Percentiles rank a stretch among this genome's conserved stretches.
These are phyloP conservation scores for Semnornis frantzii DNA, from an alignment of 2,113 vertebrate genomes.

Conservation along the genomic window DNA sequence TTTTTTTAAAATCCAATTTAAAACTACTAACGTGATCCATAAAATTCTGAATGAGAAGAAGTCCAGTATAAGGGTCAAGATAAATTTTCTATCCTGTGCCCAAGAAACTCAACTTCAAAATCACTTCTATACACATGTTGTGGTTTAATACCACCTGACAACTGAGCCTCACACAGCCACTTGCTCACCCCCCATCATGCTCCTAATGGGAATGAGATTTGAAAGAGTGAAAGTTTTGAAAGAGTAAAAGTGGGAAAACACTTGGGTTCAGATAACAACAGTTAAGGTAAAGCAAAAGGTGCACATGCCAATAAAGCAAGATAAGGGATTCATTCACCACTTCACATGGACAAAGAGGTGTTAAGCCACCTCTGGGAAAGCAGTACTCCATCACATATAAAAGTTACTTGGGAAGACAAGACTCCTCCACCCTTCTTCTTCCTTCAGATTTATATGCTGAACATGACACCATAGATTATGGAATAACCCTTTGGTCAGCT, in stretches of 20 bases:
- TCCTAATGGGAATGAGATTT: not conserved
- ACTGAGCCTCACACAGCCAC: no score
- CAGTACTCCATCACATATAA: not conserved
- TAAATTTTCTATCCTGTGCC: not conserved
- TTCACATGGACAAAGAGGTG: not conserved
- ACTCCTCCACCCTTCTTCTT: not conserved
- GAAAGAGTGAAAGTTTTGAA: not conserved
- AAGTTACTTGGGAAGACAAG: not conserved
- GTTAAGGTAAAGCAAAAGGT: not conserved
- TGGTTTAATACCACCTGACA: not conserved
- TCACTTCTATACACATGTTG: not conserved
- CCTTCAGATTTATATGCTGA: not conserved
- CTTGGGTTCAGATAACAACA: not conserved
- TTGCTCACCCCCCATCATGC: not conserved
- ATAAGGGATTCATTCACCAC: not conserved
- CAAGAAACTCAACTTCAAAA: not conserved
- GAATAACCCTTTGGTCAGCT: not conserved
- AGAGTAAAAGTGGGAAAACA: not conserved
- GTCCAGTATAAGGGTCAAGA: not conserved
- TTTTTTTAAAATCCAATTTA: not conserved
- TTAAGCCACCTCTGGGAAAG: not conserved
- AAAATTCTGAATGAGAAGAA: not conserved
- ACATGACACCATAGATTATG: not conserved
- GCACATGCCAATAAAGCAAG: not conserved
- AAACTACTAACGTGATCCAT: not conserved